Evolutionary conservation across 2,113 vertebrate species (phyloP), one percentile per base, ranked within the genome.

Genomic region (Callipepla squamata): DNA sequence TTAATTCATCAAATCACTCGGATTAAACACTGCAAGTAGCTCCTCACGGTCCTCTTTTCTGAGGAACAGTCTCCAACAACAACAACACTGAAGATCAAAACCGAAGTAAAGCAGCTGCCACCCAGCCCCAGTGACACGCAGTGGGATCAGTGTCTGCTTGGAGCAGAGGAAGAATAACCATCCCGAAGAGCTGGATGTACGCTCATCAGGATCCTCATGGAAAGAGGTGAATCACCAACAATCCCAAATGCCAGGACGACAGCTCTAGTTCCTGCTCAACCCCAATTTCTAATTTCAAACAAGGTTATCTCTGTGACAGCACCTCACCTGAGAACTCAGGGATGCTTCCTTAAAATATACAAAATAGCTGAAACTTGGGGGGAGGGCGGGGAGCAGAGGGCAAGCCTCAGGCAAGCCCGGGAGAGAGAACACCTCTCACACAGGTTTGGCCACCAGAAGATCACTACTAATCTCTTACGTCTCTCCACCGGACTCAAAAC

Each of bases 341-440:
- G 16, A 8, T 3, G 5, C 19, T 30, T 3, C 74, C 28, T 85
- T 40, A n/a, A 78, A 84, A 53, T 1, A 51, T 0, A 67, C 1
- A 7, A 7, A 67, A 45, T 0, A 75, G 38, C 53, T 57, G 6
- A 76, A 85, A 55, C 45, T 30, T 3, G 7, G 15, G 14, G 14
- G 15, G 51, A 3, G 13, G 50, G 50, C 7, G 25, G 50, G 50
- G 26, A 14, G 25, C 7, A 4, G n/a, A 21, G 18, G 42, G 26
- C 28, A 51, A 76, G 44, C 20, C 40, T 65, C 58, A 57, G 28
- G n/a, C 30, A 48, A 30, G 9, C 4, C 26, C 7, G 14, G 63
- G 5, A 67, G 2, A 25, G 10, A 65, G 57, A 0, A 0, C 0
- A 1, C 22, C 40, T 69, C 86, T 45, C 55, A 47, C 1, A 13